A percentile compares a stretch with the other conserved stretches of the same genome.
Conservation (phyloP, 2,113 vertebrate genomes). For the Salvelinus sp. region DNA sequence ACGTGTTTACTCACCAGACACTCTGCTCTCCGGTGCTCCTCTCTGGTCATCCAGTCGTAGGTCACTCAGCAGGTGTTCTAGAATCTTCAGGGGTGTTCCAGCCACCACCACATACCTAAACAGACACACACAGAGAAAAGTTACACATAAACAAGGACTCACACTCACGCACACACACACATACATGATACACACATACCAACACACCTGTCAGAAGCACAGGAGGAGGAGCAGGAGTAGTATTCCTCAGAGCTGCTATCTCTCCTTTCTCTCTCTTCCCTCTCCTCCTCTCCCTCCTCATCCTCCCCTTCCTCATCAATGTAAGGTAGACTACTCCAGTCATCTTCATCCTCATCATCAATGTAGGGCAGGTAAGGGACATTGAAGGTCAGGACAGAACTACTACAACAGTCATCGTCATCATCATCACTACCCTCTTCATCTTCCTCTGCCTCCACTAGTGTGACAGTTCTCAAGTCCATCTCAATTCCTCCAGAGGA, state of each 20-base stretch:
- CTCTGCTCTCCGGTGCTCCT: conserved; percentile 82
- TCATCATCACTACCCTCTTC: conserved; percentile 35
- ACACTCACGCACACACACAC: neutral
- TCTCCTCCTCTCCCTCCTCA: conserved; percentile 31
- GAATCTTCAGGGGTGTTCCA: conserved; percentile 94
- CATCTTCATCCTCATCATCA: conserved; percentile 81
- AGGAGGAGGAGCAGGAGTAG: conserved; percentile 75
- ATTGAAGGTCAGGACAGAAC: conserved; percentile 80
- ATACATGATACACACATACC: neutral
- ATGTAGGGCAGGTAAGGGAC: conserved; percentile 94
- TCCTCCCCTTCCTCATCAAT: conserved; percentile 12
- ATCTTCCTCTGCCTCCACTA: conserved; percentile 72
- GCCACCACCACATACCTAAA: conserved; percentile 97
- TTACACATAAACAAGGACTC: conserved; percentile 42
- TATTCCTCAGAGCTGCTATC: conserved; percentile 79
- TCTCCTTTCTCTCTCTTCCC: conserved; percentile 70
- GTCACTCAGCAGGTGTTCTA: conserved; percentile 94
- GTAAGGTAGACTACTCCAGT: neutral
- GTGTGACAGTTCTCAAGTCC: conserved; percentile 75
- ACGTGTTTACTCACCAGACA: conserved; percentile 81
- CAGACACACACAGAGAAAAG: conserved; percentile 74
- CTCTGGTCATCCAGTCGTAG: conserved; percentile 90
- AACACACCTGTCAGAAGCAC: conserved; percentile 16
- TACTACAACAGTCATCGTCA: conserved; percentile 12
- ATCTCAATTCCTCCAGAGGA: conserved; percentile 66